Evolutionary conservation across 2,888 invertebrate species (phyloP).

Genomic region (Resseliella maxima): DNA sequence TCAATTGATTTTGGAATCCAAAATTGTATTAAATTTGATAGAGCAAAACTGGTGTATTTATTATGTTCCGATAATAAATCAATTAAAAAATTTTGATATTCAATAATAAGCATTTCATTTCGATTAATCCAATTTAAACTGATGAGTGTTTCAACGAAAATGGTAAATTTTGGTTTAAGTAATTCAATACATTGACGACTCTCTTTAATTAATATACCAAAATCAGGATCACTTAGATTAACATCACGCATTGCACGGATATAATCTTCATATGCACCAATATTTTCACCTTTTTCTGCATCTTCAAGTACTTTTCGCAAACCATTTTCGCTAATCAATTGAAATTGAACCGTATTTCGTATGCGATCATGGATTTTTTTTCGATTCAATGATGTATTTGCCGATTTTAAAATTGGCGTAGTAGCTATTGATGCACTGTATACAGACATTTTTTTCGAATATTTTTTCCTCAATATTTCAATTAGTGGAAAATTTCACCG

Average conservation of each 20-base stretch:
- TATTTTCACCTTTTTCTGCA: conserved; percentile 9
- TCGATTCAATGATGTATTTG: conserved; percentile 26
- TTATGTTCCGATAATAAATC: conserved; percentile 78
- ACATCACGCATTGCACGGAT: conserved; percentile 24
- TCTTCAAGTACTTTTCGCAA: conserved; percentile 51
- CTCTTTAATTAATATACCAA: conserved; percentile 51
- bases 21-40: conserved; percentile 72
- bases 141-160: conserved; percentile 73
- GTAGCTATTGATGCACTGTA: conserved; percentile 42
- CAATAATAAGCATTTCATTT: conserved; percentile 68
- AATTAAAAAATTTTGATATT: conserved; percentile 74
- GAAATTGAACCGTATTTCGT: conserved; percentile 26
- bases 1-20: conserved; percentile 71
- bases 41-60: conserved; percentile 73
- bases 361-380: conserved; percentile 30
- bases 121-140: conserved; percentile 72
- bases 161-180: conserved; percentile 70
- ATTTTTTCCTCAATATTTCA: not conserved
- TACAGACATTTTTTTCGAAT: not conserved
- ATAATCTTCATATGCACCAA: conserved; percentile 46
- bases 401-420: conserved; percentile 26
- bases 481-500: not conserved
- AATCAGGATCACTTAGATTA: conserved; percentile 40
- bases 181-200: conserved; percentile 70
- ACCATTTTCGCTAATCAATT: conserved; percentile 1